Evolutionary conservation across 1,140 invertebrate species (phyloP).

Genomic region (Teleopsis dalmanni): DNA sequence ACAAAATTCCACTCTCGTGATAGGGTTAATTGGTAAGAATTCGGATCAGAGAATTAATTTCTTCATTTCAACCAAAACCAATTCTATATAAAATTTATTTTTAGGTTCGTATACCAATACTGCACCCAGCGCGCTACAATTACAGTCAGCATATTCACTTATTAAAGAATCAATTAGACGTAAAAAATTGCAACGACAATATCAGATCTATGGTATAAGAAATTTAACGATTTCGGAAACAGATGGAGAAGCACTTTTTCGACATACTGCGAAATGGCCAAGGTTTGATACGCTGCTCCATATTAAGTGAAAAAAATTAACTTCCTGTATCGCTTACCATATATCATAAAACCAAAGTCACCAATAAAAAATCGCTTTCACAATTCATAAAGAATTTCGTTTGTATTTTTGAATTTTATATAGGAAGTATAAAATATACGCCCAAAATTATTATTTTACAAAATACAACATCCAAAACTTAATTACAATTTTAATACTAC

Average conservation of each 20-base stretch:
- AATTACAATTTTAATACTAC: not conserved
- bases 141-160: conserved; percentile 20
- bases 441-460: not conserved
- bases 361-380: too few relatives aligned
- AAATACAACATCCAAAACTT: not conserved
- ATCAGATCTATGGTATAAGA: conserved; percentile 17
- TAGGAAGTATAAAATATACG: too few relatives aligned
- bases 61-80: too few relatives aligned
- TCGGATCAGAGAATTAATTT: not conserved
- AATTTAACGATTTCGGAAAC: conserved; percentile 11
- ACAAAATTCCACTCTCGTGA: conserved; percentile 21
- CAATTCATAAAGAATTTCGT: too few relatives aligned
- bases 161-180: conserved; percentile 27
- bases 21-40: conserved; percentile 18
- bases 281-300: conserved; percentile 10
- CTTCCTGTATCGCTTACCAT: too few relatives aligned
- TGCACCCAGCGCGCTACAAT: conserved; percentile 20
- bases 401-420: too few relatives aligned
- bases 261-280: conserved; percentile 17
- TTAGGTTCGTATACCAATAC: conserved; percentile 24
- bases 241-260: conserved; percentile 17
- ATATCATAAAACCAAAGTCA: too few relatives aligned
- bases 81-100: not conserved
- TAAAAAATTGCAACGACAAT: conserved; percentile 18
- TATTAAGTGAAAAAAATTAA: not conserved